These are phyloP conservation scores for Cygnus atratus DNA, from an alignment of 2,113 vertebrate species.

Conservation along the genomic window DNA sequence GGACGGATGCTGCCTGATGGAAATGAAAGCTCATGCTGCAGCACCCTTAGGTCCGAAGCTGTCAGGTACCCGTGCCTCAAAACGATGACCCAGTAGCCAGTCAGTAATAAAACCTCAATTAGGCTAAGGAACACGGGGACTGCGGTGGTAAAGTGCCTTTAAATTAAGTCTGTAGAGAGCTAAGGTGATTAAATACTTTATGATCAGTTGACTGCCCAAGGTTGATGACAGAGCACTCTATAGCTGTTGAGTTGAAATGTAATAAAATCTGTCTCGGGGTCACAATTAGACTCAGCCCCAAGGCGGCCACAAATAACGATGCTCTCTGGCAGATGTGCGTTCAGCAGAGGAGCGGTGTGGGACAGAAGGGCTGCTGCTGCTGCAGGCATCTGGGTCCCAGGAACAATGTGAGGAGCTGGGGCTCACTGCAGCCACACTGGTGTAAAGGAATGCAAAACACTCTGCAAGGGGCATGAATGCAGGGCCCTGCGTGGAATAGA, in stretches of 20 bases:
- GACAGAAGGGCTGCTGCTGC: background rate
- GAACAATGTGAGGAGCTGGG: background rate
- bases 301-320: slow-evolving; percentile 23
- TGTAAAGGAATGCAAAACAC: background rate
- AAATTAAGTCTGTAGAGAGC: slow-evolving; percentile 60
- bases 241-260: slow-evolving; percentile 42
- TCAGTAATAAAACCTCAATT: slow-evolving; percentile 55
- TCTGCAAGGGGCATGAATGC: accelerated
- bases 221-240: slow-evolving; percentile 44
- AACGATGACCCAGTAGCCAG: slow-evolving; percentile 28
- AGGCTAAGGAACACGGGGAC: background rate
- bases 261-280: slow-evolving; percentile 51
- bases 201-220: slow-evolving; percentile 19
- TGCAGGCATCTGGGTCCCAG: accelerated
- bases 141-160: slow-evolving; percentile 42
- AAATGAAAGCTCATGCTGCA: background rate
- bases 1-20: background rate
- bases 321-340: background rate
- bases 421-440: accelerated
- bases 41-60: background rate
- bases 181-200: slow-evolving; percentile 68
- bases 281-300: slow-evolving; percentile 48
- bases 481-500: accelerated
- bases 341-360: background rate
- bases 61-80: slow-evolving; percentile 38